Conservation (phyloP, 2,113 vertebrate species). For the Perccottus glenii region DNA sequence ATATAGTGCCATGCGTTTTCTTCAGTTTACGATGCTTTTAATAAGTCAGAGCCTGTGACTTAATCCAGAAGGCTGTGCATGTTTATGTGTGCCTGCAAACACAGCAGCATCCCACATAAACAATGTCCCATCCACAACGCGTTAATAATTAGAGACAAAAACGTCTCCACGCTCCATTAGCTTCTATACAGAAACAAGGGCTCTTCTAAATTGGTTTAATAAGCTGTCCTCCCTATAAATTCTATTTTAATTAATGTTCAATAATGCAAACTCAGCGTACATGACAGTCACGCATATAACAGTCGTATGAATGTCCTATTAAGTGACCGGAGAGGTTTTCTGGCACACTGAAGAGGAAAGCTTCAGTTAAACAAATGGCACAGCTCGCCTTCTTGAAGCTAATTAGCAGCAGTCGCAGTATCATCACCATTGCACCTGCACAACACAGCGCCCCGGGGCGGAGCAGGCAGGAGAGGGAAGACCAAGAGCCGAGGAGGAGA, state of each 20-base stretch:
- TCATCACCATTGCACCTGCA: constrained; percentile 56
- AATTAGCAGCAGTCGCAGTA: constrained; percentile 60
- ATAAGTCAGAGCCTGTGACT: constrained; percentile 30
- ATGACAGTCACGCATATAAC: constrained; percentile 46
- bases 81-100: constrained; percentile 13
- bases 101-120: constrained; percentile 54
- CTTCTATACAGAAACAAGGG: background rate
- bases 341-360: constrained; percentile 10
- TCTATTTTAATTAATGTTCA: constrained; percentile 47
- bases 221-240: constrained; percentile 1
- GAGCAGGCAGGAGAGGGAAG: constrained; percentile 34
- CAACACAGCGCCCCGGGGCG: constrained; percentile 36
- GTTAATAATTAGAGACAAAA: background rate
- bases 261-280: constrained; percentile 55
- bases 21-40: constrained; percentile 39
- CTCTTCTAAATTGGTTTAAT: background rate
- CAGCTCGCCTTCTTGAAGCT: constrained; percentile 39
- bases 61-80: constrained; percentile 18
- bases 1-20: constrained; percentile 6
- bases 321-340: constrained; percentile 7
- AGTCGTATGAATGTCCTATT: background rate
- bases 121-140: constrained; percentile 54
- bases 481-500: constrained; percentile 28
- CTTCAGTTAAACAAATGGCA: background rate
- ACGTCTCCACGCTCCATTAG: constrained; percentile 5